Conservation (phyloP, 1,140 invertebrate species). For the Nylanderia fulva region DNA sequence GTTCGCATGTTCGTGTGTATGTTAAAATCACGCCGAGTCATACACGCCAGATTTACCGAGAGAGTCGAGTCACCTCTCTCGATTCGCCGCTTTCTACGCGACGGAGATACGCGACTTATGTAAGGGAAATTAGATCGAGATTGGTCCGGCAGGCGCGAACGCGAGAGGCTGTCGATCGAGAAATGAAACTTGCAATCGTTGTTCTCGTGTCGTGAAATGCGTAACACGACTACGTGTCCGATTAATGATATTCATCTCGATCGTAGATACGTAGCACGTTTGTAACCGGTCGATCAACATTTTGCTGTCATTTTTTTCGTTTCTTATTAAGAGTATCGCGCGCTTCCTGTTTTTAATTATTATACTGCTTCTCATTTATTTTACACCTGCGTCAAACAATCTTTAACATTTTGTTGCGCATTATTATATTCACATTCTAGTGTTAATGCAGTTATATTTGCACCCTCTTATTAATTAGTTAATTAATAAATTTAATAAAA, state of each 20-base stretch:
- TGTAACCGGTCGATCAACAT: slow-evolving; percentile 4
- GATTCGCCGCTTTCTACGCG: slow-evolving; percentile 45
- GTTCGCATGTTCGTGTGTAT: neutral
- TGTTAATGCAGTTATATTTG: neutral
- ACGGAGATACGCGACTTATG: slow-evolving; percentile 29
- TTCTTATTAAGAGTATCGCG: neutral
- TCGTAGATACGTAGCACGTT: neutral
- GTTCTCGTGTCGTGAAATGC: neutral
- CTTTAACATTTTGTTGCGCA: neutral
- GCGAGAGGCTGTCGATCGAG: slow-evolving; percentile 23
- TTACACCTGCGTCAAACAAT: neutral
- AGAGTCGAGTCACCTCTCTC: slow-evolving; percentile 17
- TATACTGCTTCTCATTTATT: neutral
- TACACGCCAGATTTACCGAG: slow-evolving; percentile 25
- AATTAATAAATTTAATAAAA: neutral
- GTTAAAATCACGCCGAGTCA: slow-evolving; percentile 30
- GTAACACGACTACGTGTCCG: neutral
- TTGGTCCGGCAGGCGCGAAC: neutral
- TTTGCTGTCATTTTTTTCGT: neutral
- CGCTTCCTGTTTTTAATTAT: neutral
- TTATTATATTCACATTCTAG: neutral
- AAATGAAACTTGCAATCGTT: slow-evolving; percentile 13
- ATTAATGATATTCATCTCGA: slow-evolving; percentile 5
- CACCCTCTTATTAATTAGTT: neutral
- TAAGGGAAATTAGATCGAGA: slow-evolving; percentile 45